Percentiles rank a stretch among this genome's conserved stretches.
Evolutionary conservation across 2,113 vertebrate genomes (phyloP).

Genomic region (Hylia prasina): DNA sequence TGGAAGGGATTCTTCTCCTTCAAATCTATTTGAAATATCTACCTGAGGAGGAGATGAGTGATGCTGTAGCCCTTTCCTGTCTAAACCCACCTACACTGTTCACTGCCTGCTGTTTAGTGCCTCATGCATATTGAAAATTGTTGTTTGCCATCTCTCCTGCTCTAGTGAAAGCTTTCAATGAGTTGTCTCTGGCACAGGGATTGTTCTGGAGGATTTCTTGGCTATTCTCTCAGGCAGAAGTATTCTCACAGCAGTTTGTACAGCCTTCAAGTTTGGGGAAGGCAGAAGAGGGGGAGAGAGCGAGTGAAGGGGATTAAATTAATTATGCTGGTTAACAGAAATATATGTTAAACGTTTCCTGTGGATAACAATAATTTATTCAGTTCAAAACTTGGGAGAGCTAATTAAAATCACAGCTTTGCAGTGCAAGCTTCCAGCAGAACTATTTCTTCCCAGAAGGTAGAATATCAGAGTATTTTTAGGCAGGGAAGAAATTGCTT

Average conservation of each 20-base stretch:
- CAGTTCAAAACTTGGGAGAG: not conserved
- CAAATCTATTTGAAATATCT: not conserved
- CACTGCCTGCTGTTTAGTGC: not conserved
- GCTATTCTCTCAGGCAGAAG: not conserved
- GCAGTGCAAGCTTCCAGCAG: not conserved
- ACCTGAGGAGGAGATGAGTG: not conserved
- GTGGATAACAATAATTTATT: slow-evolving; percentile 14
- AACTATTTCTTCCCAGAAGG: not conserved
- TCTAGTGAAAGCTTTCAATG: not conserved
- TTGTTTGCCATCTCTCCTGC: not conserved
- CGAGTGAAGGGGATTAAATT: not conserved
- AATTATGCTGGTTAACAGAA: not conserved
- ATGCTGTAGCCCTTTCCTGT: not conserved
- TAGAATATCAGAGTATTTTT: not conserved
- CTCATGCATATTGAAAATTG: not conserved
- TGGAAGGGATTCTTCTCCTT: not conserved
- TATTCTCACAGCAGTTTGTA: not conserved
- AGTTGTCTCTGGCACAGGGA: not conserved
- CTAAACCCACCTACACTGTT: not conserved
- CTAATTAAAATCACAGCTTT: not conserved
- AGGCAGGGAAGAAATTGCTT: not conserved
- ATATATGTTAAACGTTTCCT: not conserved
- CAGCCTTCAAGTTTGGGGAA: not conserved
- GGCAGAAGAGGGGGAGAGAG: not conserved
- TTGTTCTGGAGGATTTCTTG: not conserved